Conservation (phyloP, 2,113 vertebrate genomes). For the Anas platyrhynchos region DNA sequence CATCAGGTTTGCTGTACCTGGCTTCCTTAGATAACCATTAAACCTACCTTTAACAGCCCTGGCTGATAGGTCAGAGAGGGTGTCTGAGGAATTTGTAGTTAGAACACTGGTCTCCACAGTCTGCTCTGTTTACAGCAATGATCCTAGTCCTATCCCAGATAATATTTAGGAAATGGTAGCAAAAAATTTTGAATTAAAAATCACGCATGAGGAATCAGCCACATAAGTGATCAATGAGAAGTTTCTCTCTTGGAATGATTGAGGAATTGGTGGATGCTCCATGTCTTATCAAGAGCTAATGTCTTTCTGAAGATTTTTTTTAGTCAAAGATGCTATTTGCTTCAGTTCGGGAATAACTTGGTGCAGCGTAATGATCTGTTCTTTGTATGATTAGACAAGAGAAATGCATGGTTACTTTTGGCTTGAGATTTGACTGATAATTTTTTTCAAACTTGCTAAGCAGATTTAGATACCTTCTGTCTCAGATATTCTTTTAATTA, state of each 20-base stretch:
- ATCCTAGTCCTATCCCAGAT: neutral
- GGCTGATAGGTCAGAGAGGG: neutral
- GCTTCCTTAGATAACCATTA: neutral
- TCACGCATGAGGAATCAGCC: neutral
- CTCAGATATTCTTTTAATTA: neutral
- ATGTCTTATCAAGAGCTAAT: neutral
- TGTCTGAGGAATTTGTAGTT: neutral
- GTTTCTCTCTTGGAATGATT: neutral
- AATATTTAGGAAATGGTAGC: neutral
- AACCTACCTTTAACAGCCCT: no score
- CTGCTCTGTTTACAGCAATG: neutral
- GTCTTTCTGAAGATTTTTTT: neutral
- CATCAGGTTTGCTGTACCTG: neutral
- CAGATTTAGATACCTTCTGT: neutral
- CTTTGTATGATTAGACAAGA: neutral
- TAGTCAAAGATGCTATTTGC: neutral
- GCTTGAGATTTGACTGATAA: neutral
- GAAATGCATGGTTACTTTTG: neutral
- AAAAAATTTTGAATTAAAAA: neutral
- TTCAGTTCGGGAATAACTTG: neutral
- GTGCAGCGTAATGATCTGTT: fast-evolving
- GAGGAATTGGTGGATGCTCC: neutral
- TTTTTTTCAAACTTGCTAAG: neutral
- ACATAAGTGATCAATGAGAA: neutral
- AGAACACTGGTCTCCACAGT: neutral